Evolutionary conservation across 2,113 vertebrate species (phyloP).

Genomic region (Chiloscyllium plagiosum): DNA sequence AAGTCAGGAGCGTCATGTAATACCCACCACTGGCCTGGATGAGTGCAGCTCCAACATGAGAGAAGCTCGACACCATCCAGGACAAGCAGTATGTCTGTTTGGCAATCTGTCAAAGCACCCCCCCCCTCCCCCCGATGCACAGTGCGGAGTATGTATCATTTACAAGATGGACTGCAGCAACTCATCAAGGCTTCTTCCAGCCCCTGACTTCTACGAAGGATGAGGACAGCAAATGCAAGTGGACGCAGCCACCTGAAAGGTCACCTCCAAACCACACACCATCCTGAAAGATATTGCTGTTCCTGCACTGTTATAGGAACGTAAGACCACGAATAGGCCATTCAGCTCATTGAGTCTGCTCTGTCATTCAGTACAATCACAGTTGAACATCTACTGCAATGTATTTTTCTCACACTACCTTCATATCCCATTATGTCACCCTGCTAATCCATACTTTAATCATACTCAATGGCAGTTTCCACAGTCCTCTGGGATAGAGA

Average conservation of each 20-base stretch:
- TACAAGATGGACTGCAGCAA: not conserved
- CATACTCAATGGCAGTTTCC: too few species aligned
- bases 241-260: not conserved
- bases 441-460: too few species aligned
- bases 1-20: not conserved
- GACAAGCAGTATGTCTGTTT: not conserved
- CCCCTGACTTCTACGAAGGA: not conserved
- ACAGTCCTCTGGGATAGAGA: too few species aligned
- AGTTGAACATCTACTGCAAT: too few species aligned
- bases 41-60: not conserved
- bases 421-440: too few species aligned
- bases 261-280: not conserved
- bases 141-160: not conserved
- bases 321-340: too few species aligned
- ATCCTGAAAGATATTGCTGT: not conserved
- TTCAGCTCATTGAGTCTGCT: too few species aligned
- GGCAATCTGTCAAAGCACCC: not conserved
- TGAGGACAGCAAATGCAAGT: not conserved
- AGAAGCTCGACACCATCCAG: not conserved
- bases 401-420: too few species aligned
- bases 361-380: too few species aligned
- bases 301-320: not conserved
- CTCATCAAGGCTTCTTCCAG: not conserved
- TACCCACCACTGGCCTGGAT: not conserved
- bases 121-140: too few species aligned